Evolutionary conservation across 2,888 invertebrate species (phyloP), one percentile per base, ranked within the genome.

Genomic region (Micropterix aruncella): DNA sequence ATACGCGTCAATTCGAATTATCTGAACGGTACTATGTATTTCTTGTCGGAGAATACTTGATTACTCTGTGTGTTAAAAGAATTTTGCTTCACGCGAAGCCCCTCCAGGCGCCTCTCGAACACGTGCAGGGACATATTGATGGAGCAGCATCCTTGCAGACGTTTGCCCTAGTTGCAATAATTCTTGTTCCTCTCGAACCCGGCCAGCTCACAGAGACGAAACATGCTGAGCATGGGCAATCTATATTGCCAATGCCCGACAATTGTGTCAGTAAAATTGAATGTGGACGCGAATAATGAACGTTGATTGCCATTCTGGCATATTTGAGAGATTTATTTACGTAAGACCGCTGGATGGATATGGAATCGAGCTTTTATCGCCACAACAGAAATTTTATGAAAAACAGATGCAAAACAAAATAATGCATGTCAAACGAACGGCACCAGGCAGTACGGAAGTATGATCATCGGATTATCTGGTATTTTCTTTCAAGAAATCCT

Each of bases 181-280:
- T 84, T 87, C 39, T 80, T 77, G 1, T 77, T 70, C 2, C 91
- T 74, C 60, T 94, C 94, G 14, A 87, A 81, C 0, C 95, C 95
- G 39, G 95, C 95, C 50, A 96, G 66, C 68, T 96, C 95, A 63
- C 91, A 93, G 55, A 96, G 83, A 0, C 88, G 81, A 51, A 93
- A 12, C 5, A 12, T 7, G 27, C 27, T 27, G 27, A 27, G 5
- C 5, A 12, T 27, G 7, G 27, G 27, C 12, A n/a, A n/a, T n/a
- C n/a, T n/a, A n/a, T n/a, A n/a, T 50, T 51, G 40, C 53, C 58
- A 0, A 64, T 60, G 17, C 39, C 82, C 78, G 0, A 91, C 66
- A 56, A 93, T 69, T 43, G 83, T 82, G 39, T 93, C 79, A 1
- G 82, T 83, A 58, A 92, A 43, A 95, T 77, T 50, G 88, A 88